Base-by-base conservation (phyloP, 2,113 vertebrate species). In the Scalopus aquaticus region DNA sequence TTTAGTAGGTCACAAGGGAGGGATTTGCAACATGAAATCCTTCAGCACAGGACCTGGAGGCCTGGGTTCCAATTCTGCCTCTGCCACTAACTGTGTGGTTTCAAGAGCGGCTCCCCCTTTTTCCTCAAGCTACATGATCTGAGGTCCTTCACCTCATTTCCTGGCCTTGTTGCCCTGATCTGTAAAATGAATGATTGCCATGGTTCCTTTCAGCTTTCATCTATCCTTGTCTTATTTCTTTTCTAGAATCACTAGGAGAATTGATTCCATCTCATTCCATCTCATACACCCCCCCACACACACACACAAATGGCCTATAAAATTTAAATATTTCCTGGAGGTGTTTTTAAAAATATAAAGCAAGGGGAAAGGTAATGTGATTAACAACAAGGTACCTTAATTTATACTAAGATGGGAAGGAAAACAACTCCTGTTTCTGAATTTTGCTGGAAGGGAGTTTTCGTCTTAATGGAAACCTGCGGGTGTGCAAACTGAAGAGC, bases 191-290 rank as follows among this genome's bases (percentile, higher is more conserved):
- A 30, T 65, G 80, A 73, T 37, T 54, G 30, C 16, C 60, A 11
- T 62, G 42, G 30, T 54, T 88, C 56, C 62, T 82, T 95, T 67
- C 32, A 15, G 20, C 17, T 86, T 73, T 51, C 24, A 9, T 44
- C 62, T 95, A 32, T 62, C 62, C 83, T 77, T 81, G 73, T 58
- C 56, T 46, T 72, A 64, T 30, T 19, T 46, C 35, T 78, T 70
- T 87, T 90, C 42, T 65, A 81, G 65, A 94, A 42, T 83, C 67
- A 42, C 60, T 64, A 81, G 37, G 60, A 84, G 84, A 81, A 85
- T 64, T 19, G 54, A 46, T 35, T 69, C 42, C 37, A 51, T 81
- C 15, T 0, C 16, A 19, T 62, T n/a, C n/a, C n/a, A n/a, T n/a
- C n/a, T n/a, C n/a, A n/a, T n/a, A n/a, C n/a, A n/a, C n/a, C n/a